These are phyloP conservation scores for human DNA, from an alignment of 2,113 vertebrate species.

Conservation along the genomic window GRCh38 chr4:139582001-139582500, in stretches of 20 bases:
- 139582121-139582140: neutral
- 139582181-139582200: neutral
- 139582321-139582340: too few relatives aligned
- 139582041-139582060: neutral
- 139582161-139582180: neutral
- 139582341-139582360: neutral
- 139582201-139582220: neutral
- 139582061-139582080: neutral
- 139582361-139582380: neutral
- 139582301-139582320: neutral
- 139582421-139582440: neutral
- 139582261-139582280: neutral
- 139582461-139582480: neutral
- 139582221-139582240: neutral
- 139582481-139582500: neutral
- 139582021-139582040: neutral
- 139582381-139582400: neutral
- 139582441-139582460: neutral
- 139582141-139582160: slow-evolving; percentile 26
- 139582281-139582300: neutral
- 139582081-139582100: neutral
- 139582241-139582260: neutral
- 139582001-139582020: neutral
- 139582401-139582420: neutral
- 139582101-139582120: neutral